Evolutionary conservation across 1,140 invertebrate species (phyloP), one percentile per base, ranked within the genome.

Genomic region (Ganaspis sp.): DNA sequence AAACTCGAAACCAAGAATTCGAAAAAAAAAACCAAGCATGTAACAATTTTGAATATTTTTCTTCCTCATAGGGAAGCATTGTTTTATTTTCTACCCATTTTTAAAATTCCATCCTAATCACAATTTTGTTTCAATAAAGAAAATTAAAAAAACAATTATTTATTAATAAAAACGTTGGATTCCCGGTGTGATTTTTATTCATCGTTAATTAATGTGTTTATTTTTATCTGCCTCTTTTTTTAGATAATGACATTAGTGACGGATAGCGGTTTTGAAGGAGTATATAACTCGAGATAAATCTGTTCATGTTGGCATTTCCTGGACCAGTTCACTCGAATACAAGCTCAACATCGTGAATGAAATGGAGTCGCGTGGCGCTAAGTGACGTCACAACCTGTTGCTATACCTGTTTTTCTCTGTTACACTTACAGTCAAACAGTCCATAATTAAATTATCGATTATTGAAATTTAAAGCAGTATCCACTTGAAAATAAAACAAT

Each of bases 371-470:
- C 84, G 84, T 88, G 85, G 86, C 83, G 83, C 83, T 75, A 77
- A 23, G 80, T 89, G 87, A 89, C 86, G 86, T 89, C 87, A 88
- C 83, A 85, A 88, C 85, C 87, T 88, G 86, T 86, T 86, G 83
- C 84, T 88, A 64, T 64, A 91, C 85, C 87, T 86, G 84, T 86
- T 84, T 80, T 78, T 75, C 73, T 77, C 76, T 77, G 37, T 77
- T 77, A 74, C 40, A 71, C 29, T 29, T 26, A 29, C 45, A n/a
- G 19, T 26, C 11, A 26, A 64, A 64, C 54, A 26, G 4, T 64
- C 0, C 21, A 5, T 34, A 26, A 49, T 49, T 49, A 49, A 49
- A 49, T 49, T 49, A 17, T 49, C 45, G n/a, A 49, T 49, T 49
- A 49, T 49, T 49, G 45, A 0, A 15, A 17, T 17, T 49, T 6